Evolutionary conservation across 2,113 vertebrate genomes (phyloP).

Genomic region (Sylvilagus bachmani): DNA sequence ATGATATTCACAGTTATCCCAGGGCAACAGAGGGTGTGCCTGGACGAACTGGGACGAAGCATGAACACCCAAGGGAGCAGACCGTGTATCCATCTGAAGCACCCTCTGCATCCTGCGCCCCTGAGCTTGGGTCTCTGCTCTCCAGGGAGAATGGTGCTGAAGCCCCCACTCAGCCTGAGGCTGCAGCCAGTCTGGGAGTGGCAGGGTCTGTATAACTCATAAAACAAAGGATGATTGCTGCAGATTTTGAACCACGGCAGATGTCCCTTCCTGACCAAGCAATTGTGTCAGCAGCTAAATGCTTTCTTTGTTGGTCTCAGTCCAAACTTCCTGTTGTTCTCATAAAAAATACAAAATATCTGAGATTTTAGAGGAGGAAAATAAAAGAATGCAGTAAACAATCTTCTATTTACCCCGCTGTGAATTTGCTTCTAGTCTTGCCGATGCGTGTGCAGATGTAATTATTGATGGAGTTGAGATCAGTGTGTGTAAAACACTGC

Average conservation of each 20-base stretch:
- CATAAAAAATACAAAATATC: slow-evolving; percentile 42
- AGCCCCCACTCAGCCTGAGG: background rate
- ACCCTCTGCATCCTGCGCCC: background rate
- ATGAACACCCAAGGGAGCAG: background rate
- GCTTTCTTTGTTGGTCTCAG: slow-evolving; percentile 28
- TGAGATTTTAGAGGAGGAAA: slow-evolving; percentile 33
- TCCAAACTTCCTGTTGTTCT: slow-evolving; percentile 54
- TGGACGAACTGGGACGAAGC: background rate
- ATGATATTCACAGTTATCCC: background rate
- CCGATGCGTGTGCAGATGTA: background rate
- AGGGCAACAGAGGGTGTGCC: background rate
- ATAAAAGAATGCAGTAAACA: background rate
- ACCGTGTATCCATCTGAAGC: background rate
- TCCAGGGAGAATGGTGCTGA: background rate
- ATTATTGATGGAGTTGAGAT: slow-evolving; percentile 59
- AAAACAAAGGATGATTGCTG: background rate
- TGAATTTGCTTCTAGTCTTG: slow-evolving; percentile 34
- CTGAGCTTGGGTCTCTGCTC: background rate
- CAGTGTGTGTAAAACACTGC: background rate
- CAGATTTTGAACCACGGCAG: slow-evolving; percentile 32
- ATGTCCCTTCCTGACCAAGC: slow-evolving; percentile 41
- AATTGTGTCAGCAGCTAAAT: slow-evolving; percentile 48
- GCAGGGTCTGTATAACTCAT: background rate
- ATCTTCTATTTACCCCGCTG: background rate
- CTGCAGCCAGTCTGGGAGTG: background rate